Conservation (phyloP, 2,888 invertebrate genomes). For the Andrena camellia region DNA sequence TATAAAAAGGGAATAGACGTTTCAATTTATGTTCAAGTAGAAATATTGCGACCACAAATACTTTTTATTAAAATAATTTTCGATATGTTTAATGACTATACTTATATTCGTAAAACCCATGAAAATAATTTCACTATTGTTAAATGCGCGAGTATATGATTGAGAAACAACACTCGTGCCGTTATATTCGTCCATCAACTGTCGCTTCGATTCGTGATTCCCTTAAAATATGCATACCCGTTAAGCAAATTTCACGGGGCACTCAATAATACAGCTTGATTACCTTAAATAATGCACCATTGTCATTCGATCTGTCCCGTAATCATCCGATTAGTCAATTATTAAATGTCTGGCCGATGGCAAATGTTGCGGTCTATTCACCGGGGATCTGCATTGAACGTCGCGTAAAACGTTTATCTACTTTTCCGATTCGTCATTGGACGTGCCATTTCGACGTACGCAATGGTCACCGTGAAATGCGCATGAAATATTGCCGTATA, state of each 20-base stretch:
- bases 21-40: background rate
- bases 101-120: too few species aligned
- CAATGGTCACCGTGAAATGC: constrained; percentile 61
- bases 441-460: constrained; percentile 47
- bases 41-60: background rate
- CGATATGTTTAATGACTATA: background rate
- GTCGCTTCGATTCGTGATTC: constrained; percentile 16
- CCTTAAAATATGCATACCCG: constrained; percentile 60
- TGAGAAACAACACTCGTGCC: background rate
- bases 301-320: constrained; percentile 73
- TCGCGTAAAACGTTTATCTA: constrained; percentile 68
- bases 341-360: constrained; percentile 67
- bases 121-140: too few species aligned
- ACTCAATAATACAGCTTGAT: constrained; percentile 69
- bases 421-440: constrained; percentile 68
- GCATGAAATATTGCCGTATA: constrained; percentile 54
- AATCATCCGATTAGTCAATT: constrained; percentile 79
- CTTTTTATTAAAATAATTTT: background rate
- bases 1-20: background rate
- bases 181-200: background rate
- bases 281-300: constrained; percentile 75
- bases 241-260: constrained; percentile 55
- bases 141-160: too few species aligned
- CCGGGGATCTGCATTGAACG: constrained; percentile 53
- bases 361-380: constrained; percentile 63